These are phyloP conservation scores for Leptoclinus maculatus DNA, from an alignment of 2,797 vertebrate genomes.

Conservation along the genomic window DNA sequence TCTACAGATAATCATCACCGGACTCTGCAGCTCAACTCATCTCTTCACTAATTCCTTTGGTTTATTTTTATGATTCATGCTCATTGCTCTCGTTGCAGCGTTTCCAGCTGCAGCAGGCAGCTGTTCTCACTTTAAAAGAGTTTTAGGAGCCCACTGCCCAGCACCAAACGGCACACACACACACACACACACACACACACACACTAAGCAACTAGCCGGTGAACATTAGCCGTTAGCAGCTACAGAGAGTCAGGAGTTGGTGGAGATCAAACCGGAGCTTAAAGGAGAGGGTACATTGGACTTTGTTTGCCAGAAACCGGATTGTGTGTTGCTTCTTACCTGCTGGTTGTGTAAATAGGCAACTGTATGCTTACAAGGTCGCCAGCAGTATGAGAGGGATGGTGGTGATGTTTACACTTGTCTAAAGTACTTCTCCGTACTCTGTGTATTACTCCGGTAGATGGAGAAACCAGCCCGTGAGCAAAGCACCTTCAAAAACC, in stretches of 20 bases:
- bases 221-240: not conserved
- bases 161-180: not conserved
- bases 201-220: not conserved
- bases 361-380: too few species aligned
- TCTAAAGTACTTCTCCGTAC: too few species aligned
- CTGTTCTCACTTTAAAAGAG: not conserved
- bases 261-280: not conserved
- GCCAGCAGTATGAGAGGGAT: not conserved
- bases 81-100: not conserved
- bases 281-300: not conserved
- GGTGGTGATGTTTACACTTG: not conserved
- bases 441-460: too few species aligned
- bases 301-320: not conserved
- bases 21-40: not conserved
- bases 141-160: not conserved
- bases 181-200: not conserved
- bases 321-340: not conserved
- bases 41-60: not conserved
- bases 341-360: not conserved
- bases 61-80: not conserved
- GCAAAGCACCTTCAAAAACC: too few species aligned
- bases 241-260: not conserved
- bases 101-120: conserved; percentile 12
- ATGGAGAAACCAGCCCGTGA: too few species aligned
- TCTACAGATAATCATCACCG: not conserved